Evolutionary conservation across 2,797 vertebrate species (phyloP).

Genomic region (Scleropages formosus): DNA sequence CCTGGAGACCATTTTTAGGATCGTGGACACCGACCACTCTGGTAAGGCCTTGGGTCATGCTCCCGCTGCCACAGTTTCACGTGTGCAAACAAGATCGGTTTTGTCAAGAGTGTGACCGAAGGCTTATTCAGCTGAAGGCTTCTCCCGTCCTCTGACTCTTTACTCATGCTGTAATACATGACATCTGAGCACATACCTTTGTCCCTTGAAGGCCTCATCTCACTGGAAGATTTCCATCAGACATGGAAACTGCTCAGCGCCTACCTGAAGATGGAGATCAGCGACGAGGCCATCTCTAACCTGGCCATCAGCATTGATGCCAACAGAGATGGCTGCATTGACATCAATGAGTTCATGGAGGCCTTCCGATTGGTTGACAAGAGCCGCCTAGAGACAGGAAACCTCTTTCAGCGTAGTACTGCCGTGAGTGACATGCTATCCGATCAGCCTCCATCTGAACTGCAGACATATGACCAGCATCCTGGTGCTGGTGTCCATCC

Average conservation of each 20-base stretch:
- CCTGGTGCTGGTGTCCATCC: no score
- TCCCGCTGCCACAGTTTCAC: no score
- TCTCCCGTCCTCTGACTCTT: background rate
- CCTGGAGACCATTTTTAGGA: slow-evolving; percentile 92
- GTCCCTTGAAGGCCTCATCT: slow-evolving; percentile 77
- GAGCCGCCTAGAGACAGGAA: slow-evolving; percentile 64
- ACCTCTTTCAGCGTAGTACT: slow-evolving; percentile 50
- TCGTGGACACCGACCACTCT: slow-evolving; percentile 90
- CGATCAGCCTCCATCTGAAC: slow-evolving; percentile 58
- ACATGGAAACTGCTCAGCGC: slow-evolving; percentile 88
- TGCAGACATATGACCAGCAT: slow-evolving; percentile 46
- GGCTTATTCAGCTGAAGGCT: background rate
- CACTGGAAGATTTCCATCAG: slow-evolving; percentile 87
- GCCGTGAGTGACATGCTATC: slow-evolving; percentile 57
- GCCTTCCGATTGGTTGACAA: slow-evolving; percentile 91
- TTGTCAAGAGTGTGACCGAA: background rate
- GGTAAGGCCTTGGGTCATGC: slow-evolving; percentile 70
- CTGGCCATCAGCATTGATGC: slow-evolving; percentile 85
- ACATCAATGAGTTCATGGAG: slow-evolving; percentile 94
- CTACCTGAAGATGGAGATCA: slow-evolving; percentile 81
- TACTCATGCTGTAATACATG: no score
- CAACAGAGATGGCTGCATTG: slow-evolving; percentile 89
- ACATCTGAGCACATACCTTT: background rate
- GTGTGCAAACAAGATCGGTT: background rate
- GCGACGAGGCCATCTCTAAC: slow-evolving; percentile 78